phyloP scores from a whole-genome alignment of 2,797 vertebrate species.

The Cyprinella venusta region DNA sequence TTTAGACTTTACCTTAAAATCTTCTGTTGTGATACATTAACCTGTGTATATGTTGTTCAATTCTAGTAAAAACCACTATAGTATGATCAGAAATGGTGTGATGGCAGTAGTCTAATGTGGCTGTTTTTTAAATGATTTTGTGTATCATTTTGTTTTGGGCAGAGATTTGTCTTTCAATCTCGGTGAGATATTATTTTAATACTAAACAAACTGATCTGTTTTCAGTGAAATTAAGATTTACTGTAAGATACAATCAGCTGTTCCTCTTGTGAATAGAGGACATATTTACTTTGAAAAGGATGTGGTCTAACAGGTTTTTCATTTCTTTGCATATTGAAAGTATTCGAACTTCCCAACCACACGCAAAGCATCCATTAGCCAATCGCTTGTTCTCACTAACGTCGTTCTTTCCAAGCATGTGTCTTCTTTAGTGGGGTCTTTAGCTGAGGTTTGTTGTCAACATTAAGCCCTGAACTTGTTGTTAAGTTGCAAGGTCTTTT shows the following conservation, averaged over 20 bases:
- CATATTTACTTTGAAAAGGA: slow-evolving; percentile 5
- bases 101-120: neutral
- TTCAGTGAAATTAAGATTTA: neutral
- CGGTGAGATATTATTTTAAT: neutral
- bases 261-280: slow-evolving; percentile 13
- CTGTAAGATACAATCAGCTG: neutral
- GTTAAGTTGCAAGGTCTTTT: neutral
- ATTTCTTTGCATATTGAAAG: slow-evolving; percentile 48
- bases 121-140: neutral
- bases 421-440: slow-evolving; percentile 1
- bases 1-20: slow-evolving; percentile 26
- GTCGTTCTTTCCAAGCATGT: slow-evolving; percentile 23
- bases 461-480: neutral
- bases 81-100: neutral
- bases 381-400: slow-evolving; percentile 4
- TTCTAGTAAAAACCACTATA: neutral
- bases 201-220: neutral
- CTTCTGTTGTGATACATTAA: neutral
- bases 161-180: neutral
- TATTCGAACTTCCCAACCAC: slow-evolving; percentile 1
- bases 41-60: neutral
- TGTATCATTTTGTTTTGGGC: too few relatives aligned
- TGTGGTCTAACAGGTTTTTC: slow-evolving; percentile 28
- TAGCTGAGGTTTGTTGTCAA: neutral
- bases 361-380: slow-evolving; percentile 12